Percentiles rank a stretch among this genome's conserved stretches.
Evolutionary conservation across 2,113 vertebrate species (phyloP).

Genomic region (Passer domesticus): DNA sequence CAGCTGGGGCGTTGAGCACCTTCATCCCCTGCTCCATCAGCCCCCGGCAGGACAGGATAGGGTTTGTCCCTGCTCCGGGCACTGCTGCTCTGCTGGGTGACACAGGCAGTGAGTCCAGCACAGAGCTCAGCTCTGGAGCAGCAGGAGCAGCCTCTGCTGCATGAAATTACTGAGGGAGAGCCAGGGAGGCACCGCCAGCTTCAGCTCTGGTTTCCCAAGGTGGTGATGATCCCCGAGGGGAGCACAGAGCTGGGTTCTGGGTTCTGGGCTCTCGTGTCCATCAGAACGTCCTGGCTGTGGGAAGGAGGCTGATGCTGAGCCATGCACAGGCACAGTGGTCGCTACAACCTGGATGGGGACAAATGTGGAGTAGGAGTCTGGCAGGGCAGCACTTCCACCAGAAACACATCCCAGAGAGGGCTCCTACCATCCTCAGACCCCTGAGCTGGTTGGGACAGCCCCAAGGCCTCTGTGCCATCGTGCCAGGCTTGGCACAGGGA

Average conservation of each 20-base stretch:
- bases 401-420: neutral
- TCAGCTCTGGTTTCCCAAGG: neutral
- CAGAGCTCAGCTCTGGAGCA: neutral
- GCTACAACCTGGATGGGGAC: fast-evolving
- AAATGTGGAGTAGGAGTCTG: neutral
- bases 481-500: neutral
- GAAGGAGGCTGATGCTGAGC: neutral
- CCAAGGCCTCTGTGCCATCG: neutral
- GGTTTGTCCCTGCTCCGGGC: neutral
- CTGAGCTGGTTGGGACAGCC: neutral
- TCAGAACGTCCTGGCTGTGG: neutral
- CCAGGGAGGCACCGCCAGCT: fast-evolving
- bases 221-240: neutral
- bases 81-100: fast-evolving
- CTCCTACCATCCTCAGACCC: fast-evolving
- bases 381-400: neutral
- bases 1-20: fast-evolving
- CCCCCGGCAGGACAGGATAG: fast-evolving
- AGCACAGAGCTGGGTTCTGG: neutral
- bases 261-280: neutral
- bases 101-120: neutral
- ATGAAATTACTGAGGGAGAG: fast-evolving
- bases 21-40: neutral
- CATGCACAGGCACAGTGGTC: fast-evolving
- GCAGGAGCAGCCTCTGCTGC: neutral